Base-by-base conservation (phyloP, 2,888 invertebrate species). In the Globia sparganii region DNA sequence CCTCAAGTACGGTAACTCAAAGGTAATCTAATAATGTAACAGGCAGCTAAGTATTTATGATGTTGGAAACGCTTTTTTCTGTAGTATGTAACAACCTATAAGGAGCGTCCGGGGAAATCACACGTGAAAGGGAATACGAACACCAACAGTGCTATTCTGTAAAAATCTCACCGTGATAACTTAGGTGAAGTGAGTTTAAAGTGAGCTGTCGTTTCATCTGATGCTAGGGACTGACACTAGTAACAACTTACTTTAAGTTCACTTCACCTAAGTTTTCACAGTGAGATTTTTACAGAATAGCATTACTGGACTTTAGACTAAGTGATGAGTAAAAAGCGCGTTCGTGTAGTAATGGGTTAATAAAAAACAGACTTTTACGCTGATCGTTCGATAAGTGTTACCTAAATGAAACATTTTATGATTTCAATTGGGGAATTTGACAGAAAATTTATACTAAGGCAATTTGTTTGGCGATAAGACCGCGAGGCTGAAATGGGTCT, bases 51-150 rank as follows among this genome's bases (percentile, higher is more conserved):
- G 76, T 84, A 81, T 89, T 84, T 82, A 88, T 87, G 85, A 75
- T 85, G 80, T 85, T 76, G 77, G 75, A 80, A 84, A 82, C 86
- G 85, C 85, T 84, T 84, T 79, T 79, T 87, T 86, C 82, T 78
- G 84, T 85, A 76, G 74, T 59, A 80, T 62, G 78, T 85, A 80
- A 80, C 87, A 81, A 82, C 76, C 86, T 87, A 82, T 89, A 85
- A 90, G 89, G 82, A 89, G 89, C 87, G 91, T 90, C 93, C 79
- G 82, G 94, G 94, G 95, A 94, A 94, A 94, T 94, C 93, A 92
- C 91, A 92, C 89, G 91, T 91, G 91, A 93, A 92, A 92, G 92
- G 91, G 89, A 91, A 92, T 90, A 90, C 86, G 90, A 88, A 88
- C 77, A n/a, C n/a, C n/a, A n/a, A n/a, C n/a, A n/a, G n/a, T n/a